Conservation (phyloP, 2,797 vertebrate genomes). For the Glyptemys insculpta region DNA sequence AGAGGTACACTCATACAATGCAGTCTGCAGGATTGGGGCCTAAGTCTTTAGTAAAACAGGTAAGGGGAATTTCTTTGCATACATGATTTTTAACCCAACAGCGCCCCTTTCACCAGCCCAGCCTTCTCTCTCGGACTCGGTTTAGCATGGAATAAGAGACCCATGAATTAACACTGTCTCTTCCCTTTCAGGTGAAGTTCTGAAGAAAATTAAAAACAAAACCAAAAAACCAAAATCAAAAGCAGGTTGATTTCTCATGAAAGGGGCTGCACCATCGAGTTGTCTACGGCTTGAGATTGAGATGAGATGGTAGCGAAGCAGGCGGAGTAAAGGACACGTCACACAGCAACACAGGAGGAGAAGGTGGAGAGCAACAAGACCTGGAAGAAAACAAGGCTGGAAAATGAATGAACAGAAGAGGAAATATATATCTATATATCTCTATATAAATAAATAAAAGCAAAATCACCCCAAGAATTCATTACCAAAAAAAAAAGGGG, state of each 20-base stretch:
- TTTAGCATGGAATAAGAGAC: constrained; percentile 52
- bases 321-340: constrained; percentile 89
- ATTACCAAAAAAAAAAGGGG: background rate
- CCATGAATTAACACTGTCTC: constrained; percentile 76
- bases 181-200: constrained; percentile 61
- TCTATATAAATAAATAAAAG: constrained; percentile 75
- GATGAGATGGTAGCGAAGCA: constrained; percentile 98
- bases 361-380: constrained; percentile 92
- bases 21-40: constrained; percentile 1
- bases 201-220: constrained; percentile 55
- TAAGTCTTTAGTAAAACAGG: background rate
- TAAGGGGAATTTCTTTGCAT: background rate
- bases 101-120: constrained; percentile 13
- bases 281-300: constrained; percentile 85
- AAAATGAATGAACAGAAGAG: constrained; percentile 86
- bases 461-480: constrained; percentile 76
- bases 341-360: constrained; percentile 91
- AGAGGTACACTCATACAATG: accelerated
- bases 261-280: constrained; percentile 80
- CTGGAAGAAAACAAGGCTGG: constrained; percentile 92
- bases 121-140: constrained; percentile 39
- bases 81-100: background rate
- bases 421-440: constrained; percentile 64
- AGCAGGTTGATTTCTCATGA: constrained; percentile 85
- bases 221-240: constrained; percentile 64